These are phyloP conservation scores for Willowsia nigromaculata DNA, from an alignment of 2,888 invertebrate species.

Conservation along the genomic window DNA sequence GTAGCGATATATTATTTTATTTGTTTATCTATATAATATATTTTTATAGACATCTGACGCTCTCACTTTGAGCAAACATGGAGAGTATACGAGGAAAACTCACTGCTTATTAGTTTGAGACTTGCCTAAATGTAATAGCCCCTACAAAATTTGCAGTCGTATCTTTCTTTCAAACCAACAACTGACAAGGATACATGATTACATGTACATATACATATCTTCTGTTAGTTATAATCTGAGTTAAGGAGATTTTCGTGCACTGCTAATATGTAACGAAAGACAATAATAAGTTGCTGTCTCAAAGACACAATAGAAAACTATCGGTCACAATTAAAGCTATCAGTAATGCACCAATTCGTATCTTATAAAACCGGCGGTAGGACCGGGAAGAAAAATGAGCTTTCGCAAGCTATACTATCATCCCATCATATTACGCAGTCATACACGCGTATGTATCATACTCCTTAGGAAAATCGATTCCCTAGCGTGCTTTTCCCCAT, in stretches of 20 bases:
- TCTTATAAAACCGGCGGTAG: background rate
- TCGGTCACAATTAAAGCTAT: background rate
- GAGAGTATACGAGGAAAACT: no score
- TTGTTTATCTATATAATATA: background rate
- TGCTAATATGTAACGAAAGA: background rate
- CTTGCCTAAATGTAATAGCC: no score
- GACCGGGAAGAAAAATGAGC: no score
- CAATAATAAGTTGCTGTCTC: background rate
- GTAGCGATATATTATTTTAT: no score
- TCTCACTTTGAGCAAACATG: no score
- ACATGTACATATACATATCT: no score
- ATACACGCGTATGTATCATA: background rate
- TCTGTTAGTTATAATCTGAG: background rate
- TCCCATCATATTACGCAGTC: background rate
- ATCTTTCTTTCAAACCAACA: no score
- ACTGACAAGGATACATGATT: no score
- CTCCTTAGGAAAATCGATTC: conserved; percentile 64
- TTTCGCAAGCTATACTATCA: background rate
- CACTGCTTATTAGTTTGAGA: no score
- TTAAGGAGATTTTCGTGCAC: background rate
- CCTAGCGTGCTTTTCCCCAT: conserved; percentile 34
- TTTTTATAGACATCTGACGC: no score
- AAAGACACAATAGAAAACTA: background rate
- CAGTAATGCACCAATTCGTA: background rate
- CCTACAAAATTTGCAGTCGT: background rate